These are phyloP conservation scores for Acrobasis suavella DNA, from an alignment of 2,888 invertebrate species.

Conservation along the genomic window DNA sequence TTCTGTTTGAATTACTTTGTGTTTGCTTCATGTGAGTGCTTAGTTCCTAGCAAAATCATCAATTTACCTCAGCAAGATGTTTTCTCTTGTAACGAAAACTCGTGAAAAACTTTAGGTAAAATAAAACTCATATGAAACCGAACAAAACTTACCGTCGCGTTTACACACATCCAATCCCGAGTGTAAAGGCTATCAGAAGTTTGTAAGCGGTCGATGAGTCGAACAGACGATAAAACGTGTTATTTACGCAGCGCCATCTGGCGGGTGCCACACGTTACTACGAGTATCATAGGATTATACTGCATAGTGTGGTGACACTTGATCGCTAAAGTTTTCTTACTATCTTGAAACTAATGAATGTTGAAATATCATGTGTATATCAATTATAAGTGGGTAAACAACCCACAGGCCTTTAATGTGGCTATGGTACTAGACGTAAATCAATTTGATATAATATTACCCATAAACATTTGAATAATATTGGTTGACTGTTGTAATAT, in stretches of 20 bases:
- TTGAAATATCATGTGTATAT: no score
- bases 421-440: no score
- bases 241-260: conserved; percentile 50
- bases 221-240: conserved; percentile 50
- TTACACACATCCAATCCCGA: conserved; percentile 6
- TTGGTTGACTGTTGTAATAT: no score
- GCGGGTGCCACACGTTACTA: conserved; percentile 21
- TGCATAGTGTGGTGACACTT: background rate
- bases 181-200: conserved; percentile 2
- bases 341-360: no score
- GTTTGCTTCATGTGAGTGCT: no score
- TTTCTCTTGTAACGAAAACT: background rate
- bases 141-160: conserved; percentile 1
- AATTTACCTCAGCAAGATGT: background rate
- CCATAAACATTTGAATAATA: no score
- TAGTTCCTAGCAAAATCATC: no score
- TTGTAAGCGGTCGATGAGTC: conserved; percentile 18
- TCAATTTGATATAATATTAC: no score
- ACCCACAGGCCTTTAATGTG: no score
- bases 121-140: background rate
- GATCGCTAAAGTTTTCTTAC: background rate
- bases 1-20: no score
- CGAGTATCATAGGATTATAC: conserved; percentile 7
- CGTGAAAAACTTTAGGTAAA: background rate
- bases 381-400: no score